These are phyloP conservation scores for Oenanthe oenanthe DNA, from an alignment of 2,113 vertebrate genomes.

Conservation along the genomic window DNA sequence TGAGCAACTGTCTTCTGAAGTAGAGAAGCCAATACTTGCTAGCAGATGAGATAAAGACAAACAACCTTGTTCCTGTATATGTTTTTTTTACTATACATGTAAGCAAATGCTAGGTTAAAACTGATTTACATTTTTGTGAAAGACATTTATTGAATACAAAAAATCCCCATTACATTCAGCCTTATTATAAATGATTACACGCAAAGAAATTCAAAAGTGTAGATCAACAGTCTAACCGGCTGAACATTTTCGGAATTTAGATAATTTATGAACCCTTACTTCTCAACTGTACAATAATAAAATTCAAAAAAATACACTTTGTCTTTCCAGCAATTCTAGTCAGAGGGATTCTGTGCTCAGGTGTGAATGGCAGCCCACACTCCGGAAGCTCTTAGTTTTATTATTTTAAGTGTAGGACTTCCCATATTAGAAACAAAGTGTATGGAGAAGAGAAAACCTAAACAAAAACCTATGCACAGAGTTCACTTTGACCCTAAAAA, in stretches of 20 bases:
- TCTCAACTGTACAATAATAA: constrained; percentile 56
- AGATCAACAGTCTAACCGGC: constrained; percentile 39
- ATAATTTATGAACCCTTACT: constrained; percentile 36
- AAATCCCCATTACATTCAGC: constrained; percentile 46
- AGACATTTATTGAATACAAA: constrained; percentile 73
- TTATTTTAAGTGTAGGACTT: neutral
- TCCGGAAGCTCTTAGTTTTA: neutral
- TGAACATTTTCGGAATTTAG: constrained; percentile 50
- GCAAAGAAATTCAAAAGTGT: constrained; percentile 29
- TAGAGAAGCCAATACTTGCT: neutral
- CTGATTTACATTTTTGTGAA: constrained; percentile 59
- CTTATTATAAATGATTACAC: constrained; percentile 52
- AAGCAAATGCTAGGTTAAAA: constrained; percentile 45
- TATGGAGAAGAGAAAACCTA: neutral
- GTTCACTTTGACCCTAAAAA: neutral
- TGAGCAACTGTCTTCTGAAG: neutral
- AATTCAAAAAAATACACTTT: constrained; percentile 51
- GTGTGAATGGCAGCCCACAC: constrained; percentile 1
- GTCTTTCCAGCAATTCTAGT: constrained; percentile 59
- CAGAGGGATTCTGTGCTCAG: neutral
- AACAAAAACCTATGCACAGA: neutral
- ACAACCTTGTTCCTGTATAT: neutral
- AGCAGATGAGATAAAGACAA: constrained; percentile 3
- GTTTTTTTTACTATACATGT: constrained; percentile 35
- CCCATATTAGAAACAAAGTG: neutral